These are phyloP conservation scores for Acanthosepion lycidas DNA, from an alignment of 2,888 invertebrate genomes.

Conservation along the genomic window DNA sequence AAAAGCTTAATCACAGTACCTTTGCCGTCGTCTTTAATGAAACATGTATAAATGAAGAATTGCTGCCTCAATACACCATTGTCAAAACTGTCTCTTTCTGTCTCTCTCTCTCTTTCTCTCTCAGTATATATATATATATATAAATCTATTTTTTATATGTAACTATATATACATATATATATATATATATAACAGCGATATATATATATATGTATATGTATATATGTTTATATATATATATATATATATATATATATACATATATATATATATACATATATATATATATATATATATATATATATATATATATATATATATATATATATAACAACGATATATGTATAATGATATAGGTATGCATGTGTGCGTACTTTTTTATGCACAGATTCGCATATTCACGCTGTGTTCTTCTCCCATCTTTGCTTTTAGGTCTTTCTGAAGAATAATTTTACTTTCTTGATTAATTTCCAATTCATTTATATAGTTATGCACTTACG, in stretches of 20 bases:
- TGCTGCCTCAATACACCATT: too few species aligned
- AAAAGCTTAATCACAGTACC: too few species aligned
- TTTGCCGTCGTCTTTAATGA: too few species aligned
- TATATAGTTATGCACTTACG: not conserved
- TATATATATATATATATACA: not conserved
- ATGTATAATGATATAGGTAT: not conserved
- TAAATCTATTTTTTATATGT: too few species aligned
- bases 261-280: not conserved
- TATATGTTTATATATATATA: not conserved
- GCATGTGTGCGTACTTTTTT: not conserved
- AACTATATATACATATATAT: not conserved
- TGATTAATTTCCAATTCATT: slow-evolving; percentile 33
- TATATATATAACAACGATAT: not conserved
- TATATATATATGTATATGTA: not conserved
- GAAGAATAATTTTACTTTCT: not conserved
- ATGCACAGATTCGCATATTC: not conserved
- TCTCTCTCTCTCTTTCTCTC: too few species aligned
- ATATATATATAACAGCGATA: not conserved
- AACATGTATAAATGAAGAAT: too few species aligned
- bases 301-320: not conserved
- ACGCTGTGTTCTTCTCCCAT: not conserved
- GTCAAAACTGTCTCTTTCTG: too few species aligned
- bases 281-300: not conserved
- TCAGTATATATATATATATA: not conserved
- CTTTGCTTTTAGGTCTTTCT: not conserved